Evolutionary conservation across 2,113 vertebrate species (phyloP).

Genomic region (Sterrhoptilus dennistouni): DNA sequence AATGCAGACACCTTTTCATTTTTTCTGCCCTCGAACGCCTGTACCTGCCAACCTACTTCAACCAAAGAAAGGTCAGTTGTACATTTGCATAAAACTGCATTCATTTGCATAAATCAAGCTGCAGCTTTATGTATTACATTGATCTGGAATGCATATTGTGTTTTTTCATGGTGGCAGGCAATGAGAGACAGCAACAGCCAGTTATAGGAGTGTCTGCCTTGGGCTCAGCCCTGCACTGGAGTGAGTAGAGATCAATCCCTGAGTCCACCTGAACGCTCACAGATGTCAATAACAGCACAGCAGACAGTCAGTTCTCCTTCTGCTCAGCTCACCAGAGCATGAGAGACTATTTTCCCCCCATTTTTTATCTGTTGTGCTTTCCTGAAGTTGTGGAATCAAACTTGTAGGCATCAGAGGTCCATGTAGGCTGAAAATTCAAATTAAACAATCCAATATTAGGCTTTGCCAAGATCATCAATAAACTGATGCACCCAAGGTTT

Average conservation of each 20-base stretch:
- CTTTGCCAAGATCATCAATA: neutral
- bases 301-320: neutral
- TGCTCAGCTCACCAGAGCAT: neutral
- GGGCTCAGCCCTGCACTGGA: neutral
- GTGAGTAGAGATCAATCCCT: neutral
- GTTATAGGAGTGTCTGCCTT: neutral
- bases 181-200: neutral
- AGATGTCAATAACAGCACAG: neutral
- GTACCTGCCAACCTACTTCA: neutral
- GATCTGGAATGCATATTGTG: neutral
- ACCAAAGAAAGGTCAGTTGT: slow-evolving; percentile 10
- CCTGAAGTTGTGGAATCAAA: neutral
- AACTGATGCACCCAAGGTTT: neutral
- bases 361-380: neutral
- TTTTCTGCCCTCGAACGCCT: neutral
- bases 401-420: neutral
- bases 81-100: slow-evolving; percentile 28
- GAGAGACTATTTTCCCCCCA: rapidly evolving
- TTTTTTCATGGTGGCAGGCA: neutral
- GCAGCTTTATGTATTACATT: neutral
- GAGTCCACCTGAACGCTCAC: neutral
- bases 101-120: slow-evolving; percentile 39
- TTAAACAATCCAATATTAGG: neutral
- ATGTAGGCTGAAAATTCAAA: neutral
- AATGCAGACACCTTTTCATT: neutral